Evolutionary conservation across 1,140 invertebrate genomes (phyloP), one percentile per base, ranked within the genome.

Genomic region (Dinoponera quadriceps): DNA sequence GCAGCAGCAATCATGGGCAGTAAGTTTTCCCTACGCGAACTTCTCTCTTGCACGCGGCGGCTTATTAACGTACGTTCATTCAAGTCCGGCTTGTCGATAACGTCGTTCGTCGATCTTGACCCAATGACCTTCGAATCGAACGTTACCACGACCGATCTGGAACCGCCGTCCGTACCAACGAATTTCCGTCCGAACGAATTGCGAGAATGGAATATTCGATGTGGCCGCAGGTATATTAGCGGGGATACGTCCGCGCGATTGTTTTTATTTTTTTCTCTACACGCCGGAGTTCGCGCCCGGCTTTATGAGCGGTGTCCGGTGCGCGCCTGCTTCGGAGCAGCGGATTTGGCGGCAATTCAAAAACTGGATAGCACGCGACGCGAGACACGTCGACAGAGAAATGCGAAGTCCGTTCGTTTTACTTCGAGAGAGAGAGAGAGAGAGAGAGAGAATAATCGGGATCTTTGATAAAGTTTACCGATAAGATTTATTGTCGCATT

Each of bases 71-170:
- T 73, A 80, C 51, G 63, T 74, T 83, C 81, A 80, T 80, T 81
- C 73, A 84, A 54, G 60, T 27, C 29, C 62, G 54, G 63, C 57
- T 54, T 62, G 54, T 66, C 75, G 84, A 89, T 89, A 89, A 86
- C 68, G 83, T 74, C 51, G 84, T 83, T 77, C 72, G 84, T 71
- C 90, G 83, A 86, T 92, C 89, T 91, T 90, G 90, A 92, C 90
- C 90, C 84, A 91, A 92, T 93, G 92, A 93, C 93, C 93, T 93
- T 93, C 91, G 88, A 84, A 83, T 66, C 83, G n/a, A n/a, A n/a
- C 83, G 14, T 25, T 55, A 29, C 9, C 20, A 22, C 4, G 3
- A 16, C 3, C 29, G 11, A 33, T 59, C 22, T 20, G 27, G 1
- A 22, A 1, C 18, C 33, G 2, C 1, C 1, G 1, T 20, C 3